Base-by-base conservation (phyloP, 2,888 invertebrate species). In the Drosophila birchii region DNA sequence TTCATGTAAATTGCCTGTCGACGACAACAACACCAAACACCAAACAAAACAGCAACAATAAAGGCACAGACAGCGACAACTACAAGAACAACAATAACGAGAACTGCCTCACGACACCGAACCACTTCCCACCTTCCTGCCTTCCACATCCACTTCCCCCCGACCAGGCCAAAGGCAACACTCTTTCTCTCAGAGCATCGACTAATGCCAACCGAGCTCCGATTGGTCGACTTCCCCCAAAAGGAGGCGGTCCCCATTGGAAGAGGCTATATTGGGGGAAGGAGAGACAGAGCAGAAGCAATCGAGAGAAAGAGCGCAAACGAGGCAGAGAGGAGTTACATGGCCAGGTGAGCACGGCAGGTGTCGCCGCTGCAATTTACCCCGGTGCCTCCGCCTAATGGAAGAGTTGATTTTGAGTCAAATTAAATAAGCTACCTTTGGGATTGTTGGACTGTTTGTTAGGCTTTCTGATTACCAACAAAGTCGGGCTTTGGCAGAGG, bases 1-100 rank as follows among this genome's bases (percentile, higher is more conserved):
- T 88, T 88, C 84, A 84, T 88, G 84, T 83, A 84, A 84, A 84
- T 84, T 88, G 78, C 84, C 88, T 84, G 84, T 84, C 84, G 84
- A 56, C 88, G 86, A 84, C 84, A 86, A 73, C 83, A 81, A 86
- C 87, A 81, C 79, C 70, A 82, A 76, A 49, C 55, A 78, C 38
- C 49, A 75, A 41, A 49, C 49, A 49, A 20, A 49, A 38, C 64
- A 49, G 57, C 43, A 54, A 49, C 49, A 32, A 32, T 11, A 53
- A 67, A 34, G 43, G 43, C 43, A 43, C 49, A 63, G 83, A 88
- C 88, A 82, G 81, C 84, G 81, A 69, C 62, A 81, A 55, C 39
- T 34, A 56, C 34, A 49, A 53, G 49, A 75, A 57, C 39, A 54
- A 60, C 44, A 69, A 34, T 16, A 51, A 51, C 34, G 34, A 51